A percentile compares a stretch with the other conserved stretches of the same genome.
phyloP scores from a whole-genome alignment of 2,888 invertebrate species.

The Fabriciana adippe region DNA sequence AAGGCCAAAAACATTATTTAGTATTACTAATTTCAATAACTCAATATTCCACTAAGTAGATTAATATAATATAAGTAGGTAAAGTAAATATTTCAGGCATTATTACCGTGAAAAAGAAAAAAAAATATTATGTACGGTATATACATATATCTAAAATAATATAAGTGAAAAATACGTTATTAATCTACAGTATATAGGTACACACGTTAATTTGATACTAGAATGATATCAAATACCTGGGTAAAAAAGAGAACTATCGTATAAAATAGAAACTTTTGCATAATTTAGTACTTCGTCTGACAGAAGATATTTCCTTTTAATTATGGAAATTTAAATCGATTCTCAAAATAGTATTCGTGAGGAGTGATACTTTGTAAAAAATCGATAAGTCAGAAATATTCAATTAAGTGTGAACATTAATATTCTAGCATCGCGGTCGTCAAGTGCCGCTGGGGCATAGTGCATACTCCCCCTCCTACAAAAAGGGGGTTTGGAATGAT shows the following conservation, averaged over 20 bases:
- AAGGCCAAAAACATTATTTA: too few relatives aligned
- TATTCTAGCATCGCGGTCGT: constrained; percentile 75
- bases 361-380: constrained; percentile 43
- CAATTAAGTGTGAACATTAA: constrained; percentile 74
- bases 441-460: constrained; percentile 71
- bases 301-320: constrained; percentile 5
- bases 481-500: constrained; percentile 53
- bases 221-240: neutral
- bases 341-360: constrained; percentile 10
- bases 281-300: constrained; percentile 11
- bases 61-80: too few relatives aligned
- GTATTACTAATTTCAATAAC: too few relatives aligned
- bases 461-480: constrained; percentile 49
- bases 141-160: too few relatives aligned
- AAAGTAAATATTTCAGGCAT: too few relatives aligned
- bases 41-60: too few relatives aligned
- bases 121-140: too few relatives aligned
- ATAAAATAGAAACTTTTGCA: constrained; percentile 15
- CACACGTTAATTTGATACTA: neutral
- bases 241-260: neutral
- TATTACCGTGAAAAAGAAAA: too few relatives aligned
- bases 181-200: neutral
- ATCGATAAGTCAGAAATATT: constrained; percentile 70
- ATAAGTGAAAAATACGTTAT: too few relatives aligned
- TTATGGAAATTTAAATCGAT: neutral